Evolutionary conservation across 2,888 invertebrate species (phyloP), one percentile per base, ranked within the genome.

Genomic region (Sympetrum striolatum): DNA sequence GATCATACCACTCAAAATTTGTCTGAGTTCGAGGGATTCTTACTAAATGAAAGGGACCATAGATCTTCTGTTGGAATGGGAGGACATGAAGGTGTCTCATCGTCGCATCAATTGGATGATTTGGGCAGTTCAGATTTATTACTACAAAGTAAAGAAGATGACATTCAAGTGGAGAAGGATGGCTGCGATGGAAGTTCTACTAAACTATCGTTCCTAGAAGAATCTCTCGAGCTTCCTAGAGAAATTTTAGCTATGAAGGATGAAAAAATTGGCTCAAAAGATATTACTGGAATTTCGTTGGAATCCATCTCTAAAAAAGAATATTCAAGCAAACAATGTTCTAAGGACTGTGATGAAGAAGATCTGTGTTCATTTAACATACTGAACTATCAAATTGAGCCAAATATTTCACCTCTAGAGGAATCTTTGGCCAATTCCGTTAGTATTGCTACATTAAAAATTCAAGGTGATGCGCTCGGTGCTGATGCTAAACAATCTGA

Each of bases 1-100:
- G 86, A 86, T 60, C 86, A 86, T 35, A 39, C 86, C 1, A 64
- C 86, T 15, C 86, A 86, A 86, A 86, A 86, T 86, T 60, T 86
- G 60, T 58, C 86, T 1, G 86, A 86, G 48, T 86, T 86, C 31
- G 86, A 86, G n/a, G 86, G 86, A 15, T 86, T 86, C n/a, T 37
- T 86, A n/a, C 60, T 86, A 0, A 60, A 58, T 37, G 86, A 86
- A 22, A 86, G 86, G 60, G 86, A 86, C 60, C 86, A 86, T 86
- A 86, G 86, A 14, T 39, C 86, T n/a, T 86, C 86, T 4, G 25
- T 60, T 6, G 58, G 86, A 12, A 64, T 86, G 6, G 86, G 58
- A 37, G 86, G n/a, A 64, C 10, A 60, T 25, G 39, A 37, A 0
- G 60, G 22, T 22, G 35, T 60, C 15, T 86, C 86, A 64, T 37